Percentiles rank a stretch among this genome's conserved stretches.
phyloP scores from a whole-genome alignment of 2,113 vertebrate species.

The Scomber colias region DNA sequence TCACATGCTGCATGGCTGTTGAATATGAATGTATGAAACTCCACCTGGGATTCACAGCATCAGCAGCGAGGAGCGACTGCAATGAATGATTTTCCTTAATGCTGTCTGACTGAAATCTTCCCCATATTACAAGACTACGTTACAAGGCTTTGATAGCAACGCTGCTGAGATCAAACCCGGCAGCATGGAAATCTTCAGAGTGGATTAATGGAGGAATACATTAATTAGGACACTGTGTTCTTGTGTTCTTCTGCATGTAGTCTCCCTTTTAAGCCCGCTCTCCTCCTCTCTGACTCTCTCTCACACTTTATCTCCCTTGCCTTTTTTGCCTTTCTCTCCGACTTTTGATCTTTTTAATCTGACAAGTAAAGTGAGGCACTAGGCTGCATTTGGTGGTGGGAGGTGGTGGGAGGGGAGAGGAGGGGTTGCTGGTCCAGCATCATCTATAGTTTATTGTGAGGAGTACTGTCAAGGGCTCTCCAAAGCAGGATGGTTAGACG shows the following conservation, averaged over 20 bases:
- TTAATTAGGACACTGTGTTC: conserved; percentile 75
- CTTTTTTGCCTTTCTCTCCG: conserved; percentile 15
- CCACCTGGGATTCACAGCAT: conserved; percentile 16
- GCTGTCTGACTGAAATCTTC: conserved; percentile 57
- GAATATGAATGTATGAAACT: not conserved
- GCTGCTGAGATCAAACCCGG: conserved; percentile 69
- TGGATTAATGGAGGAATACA: conserved; percentile 73
- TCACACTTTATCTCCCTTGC: conserved; percentile 35
- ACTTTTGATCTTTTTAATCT: conserved; percentile 66
- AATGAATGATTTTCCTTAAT: conserved; percentile 36
- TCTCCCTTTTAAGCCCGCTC: conserved; percentile 49
- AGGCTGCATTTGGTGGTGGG: conserved; percentile 5
- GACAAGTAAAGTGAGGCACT: conserved; percentile 39
- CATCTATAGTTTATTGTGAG: conserved; percentile 5
- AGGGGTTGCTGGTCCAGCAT: conserved; percentile 12
- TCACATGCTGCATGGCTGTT: not conserved
- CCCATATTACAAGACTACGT: conserved; percentile 39
- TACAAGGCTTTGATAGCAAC: conserved; percentile 68
- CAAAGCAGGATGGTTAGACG: conserved; percentile 2
- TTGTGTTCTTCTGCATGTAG: conserved; percentile 63
- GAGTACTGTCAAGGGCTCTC: conserved; percentile 18
- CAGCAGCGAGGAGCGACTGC: conserved; percentile 1
- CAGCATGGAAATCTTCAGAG: conserved; percentile 63
- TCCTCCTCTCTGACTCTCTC: conserved; percentile 6
- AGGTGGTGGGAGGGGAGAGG: too few species aligned